phyloP scores from a whole-genome alignment of 2,888 invertebrate genomes.

The Nowickia ferox region DNA sequence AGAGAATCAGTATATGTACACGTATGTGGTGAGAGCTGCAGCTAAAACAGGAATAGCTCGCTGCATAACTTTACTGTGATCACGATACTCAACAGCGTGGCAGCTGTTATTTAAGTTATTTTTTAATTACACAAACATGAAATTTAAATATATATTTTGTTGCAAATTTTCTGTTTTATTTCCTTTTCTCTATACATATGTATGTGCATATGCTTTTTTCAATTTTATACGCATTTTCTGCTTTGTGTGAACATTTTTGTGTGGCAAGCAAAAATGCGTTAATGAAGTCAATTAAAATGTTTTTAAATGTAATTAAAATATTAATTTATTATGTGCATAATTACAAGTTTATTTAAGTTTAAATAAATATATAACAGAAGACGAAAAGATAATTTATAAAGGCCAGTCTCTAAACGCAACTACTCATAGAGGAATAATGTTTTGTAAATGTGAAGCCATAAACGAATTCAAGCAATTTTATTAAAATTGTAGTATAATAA shows the following conservation, averaged over 20 bases:
- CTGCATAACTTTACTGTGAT: conserved; percentile 19
- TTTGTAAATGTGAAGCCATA: conserved; percentile 12
- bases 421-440: background rate
- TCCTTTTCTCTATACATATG: background rate
- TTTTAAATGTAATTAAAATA: conserved; percentile 55
- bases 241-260: conserved; percentile 35
- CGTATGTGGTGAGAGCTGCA: conserved; percentile 20
- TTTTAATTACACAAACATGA: conserved; percentile 60
- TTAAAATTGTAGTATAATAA: background rate
- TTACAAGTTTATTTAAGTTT: conserved; percentile 54
- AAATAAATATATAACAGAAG: conserved; percentile 9
- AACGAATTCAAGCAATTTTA: background rate
- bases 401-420: background rate
- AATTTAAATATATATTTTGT: conserved; percentile 46
- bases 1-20: conserved; percentile 52
- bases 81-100: conserved; percentile 21
- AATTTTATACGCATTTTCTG: conserved; percentile 15
- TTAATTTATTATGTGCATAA: conserved; percentile 61
- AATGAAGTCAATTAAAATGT: conserved; percentile 62
- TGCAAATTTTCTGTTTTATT: conserved; percentile 27
- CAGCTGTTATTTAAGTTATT: conserved; percentile 59
- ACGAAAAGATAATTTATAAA: background rate
- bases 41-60: conserved; percentile 20
- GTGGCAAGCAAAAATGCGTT: conserved; percentile 49
- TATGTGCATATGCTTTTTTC: no score